These are phyloP conservation scores for Globia sparganii DNA, from an alignment of 2,888 invertebrate genomes.

Conservation along the genomic window DNA sequence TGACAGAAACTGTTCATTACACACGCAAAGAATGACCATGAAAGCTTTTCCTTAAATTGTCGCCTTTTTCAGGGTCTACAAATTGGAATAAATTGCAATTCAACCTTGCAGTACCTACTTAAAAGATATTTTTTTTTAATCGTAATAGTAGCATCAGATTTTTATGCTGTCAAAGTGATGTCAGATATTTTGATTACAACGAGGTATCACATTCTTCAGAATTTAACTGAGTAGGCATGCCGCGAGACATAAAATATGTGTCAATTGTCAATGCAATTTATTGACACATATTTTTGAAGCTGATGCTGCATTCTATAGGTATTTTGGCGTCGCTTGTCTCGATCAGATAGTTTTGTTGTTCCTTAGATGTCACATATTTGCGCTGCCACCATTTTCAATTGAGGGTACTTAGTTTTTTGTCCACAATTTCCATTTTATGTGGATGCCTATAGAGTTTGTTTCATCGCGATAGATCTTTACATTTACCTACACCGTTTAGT, in stretches of 20 bases:
- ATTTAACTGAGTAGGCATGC: neutral
- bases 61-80: slow-evolving; percentile 25
- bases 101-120: slow-evolving; percentile 18
- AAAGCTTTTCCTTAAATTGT: slow-evolving; percentile 43
- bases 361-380: too few species aligned
- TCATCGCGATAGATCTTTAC: too few species aligned
- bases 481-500: too few species aligned
- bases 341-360: too few species aligned
- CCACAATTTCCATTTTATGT: too few species aligned
- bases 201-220: neutral
- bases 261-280: neutral
- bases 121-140: neutral
- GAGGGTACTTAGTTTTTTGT: too few species aligned
- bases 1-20: neutral
- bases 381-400: too few species aligned
- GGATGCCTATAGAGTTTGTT: too few species aligned
- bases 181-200: neutral
- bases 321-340: too few species aligned
- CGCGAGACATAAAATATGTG: too few species aligned
- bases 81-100: slow-evolving; percentile 11
- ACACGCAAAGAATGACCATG: slow-evolving; percentile 46
- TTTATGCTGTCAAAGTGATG: neutral
- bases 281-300: neutral
- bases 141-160: neutral
- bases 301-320: too few species aligned